phyloP scores from a whole-genome alignment of 1,140 invertebrate species.

The Zophobas morio region DNA sequence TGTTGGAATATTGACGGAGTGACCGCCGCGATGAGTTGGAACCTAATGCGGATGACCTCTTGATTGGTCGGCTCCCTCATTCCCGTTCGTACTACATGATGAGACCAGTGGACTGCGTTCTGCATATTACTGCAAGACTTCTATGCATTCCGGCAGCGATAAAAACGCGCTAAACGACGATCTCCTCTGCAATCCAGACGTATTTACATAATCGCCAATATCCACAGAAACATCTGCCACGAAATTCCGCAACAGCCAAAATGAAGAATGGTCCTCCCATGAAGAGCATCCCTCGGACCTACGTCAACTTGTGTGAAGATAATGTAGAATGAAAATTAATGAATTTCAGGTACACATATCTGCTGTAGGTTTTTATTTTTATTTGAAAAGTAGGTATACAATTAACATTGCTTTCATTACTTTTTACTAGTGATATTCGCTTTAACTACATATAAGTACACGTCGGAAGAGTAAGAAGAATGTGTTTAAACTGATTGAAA shows the following conservation, averaged over 20 bases:
- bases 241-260: not conserved
- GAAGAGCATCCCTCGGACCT: too few species aligned
- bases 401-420: not conserved
- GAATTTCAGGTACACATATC: too few species aligned
- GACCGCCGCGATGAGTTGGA: constrained; percentile 38
- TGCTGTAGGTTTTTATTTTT: not conserved
- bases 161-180: constrained; percentile 34
- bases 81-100: constrained; percentile 36
- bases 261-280: not conserved
- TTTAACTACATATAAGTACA: too few species aligned
- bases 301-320: too few species aligned
- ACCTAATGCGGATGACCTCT: constrained; percentile 48
- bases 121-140: constrained; percentile 30
- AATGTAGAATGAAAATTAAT: too few species aligned
- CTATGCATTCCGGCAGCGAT: constrained; percentile 45
- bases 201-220: constrained; percentile 50
- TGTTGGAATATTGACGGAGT: constrained; percentile 33
- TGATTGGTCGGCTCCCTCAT: constrained; percentile 47
- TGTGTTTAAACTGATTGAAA: too few species aligned
- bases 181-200: constrained; percentile 8
- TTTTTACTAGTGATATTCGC: too few species aligned
- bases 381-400: not conserved
- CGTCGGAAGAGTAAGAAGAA: too few species aligned
- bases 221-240: constrained; percentile 43
- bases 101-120: constrained; percentile 11